These are phyloP conservation scores for Alectura lathami DNA, from an alignment of 2,113 vertebrate species.

Conservation along the genomic window DNA sequence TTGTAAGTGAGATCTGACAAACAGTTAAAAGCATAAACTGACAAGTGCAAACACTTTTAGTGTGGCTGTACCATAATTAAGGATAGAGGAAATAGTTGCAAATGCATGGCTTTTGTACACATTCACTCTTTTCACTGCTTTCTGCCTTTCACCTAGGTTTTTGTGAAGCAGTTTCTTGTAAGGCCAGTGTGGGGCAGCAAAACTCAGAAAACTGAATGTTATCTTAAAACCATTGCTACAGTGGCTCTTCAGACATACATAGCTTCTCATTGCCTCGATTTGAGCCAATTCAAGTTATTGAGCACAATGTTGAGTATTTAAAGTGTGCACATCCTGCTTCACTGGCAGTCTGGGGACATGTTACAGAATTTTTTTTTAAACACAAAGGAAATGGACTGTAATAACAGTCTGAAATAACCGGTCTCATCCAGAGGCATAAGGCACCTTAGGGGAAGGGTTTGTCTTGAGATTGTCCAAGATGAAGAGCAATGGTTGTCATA, in stretches of 20 bases:
- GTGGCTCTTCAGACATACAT: background rate
- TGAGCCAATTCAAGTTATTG: background rate
- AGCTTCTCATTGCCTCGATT: background rate
- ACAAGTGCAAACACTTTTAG: background rate
- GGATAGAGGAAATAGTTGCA: background rate
- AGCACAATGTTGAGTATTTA: background rate
- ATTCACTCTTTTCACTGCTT: background rate
- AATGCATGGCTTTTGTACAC: background rate
- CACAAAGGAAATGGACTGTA: background rate
- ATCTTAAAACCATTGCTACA: background rate
- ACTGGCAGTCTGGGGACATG: background rate
- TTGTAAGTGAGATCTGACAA: background rate
- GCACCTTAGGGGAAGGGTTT: background rate
- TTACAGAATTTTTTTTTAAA: background rate
- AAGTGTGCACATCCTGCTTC: background rate
- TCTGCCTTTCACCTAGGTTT: background rate
- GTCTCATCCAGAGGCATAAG: background rate
- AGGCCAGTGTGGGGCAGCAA: constrained; percentile 25
- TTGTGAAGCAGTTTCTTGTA: background rate
- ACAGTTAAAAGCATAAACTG: background rate
- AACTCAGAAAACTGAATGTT: background rate
- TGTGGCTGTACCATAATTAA: background rate
- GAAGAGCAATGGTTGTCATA: background rate
- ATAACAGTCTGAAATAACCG: background rate
- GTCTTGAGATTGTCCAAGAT: background rate